These are phyloP conservation scores for Acanthisitta chloris DNA, from an alignment of 2,113 vertebrate species.

Conservation along the genomic window DNA sequence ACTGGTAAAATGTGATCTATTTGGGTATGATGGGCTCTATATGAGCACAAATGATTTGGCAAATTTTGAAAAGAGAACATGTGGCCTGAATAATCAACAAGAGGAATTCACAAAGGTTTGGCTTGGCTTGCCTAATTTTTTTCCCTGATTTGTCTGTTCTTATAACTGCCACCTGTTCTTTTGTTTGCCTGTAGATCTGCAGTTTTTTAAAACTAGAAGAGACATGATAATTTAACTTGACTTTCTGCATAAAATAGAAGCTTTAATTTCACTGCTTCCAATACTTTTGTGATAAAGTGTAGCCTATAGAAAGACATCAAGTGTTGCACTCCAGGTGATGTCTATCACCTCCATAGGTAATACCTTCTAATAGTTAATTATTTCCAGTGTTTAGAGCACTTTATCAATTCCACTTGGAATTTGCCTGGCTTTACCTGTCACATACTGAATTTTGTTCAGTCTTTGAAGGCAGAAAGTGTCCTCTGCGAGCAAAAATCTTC, in stretches of 20 bases:
- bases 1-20: slow-evolving; percentile 4
- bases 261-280: background rate
- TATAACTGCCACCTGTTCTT: slow-evolving; percentile 62
- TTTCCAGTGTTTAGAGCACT: background rate
- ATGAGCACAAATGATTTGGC: slow-evolving; percentile 32
- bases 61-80: slow-evolving; percentile 52
- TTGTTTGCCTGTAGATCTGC: slow-evolving; percentile 20
- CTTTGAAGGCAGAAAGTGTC: background rate
- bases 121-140: slow-evolving; percentile 28
- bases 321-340: background rate
- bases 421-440: background rate
- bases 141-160: slow-evolving; percentile 54
- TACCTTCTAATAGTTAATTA: background rate
- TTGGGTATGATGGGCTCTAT: background rate
- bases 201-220: background rate
- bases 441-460: background rate
- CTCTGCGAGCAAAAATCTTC: background rate
- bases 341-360: background rate
- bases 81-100: slow-evolving; percentile 60
- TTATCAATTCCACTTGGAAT: background rate
- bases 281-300: background rate
- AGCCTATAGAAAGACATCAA: background rate
- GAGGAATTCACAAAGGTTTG: slow-evolving; percentile 57
- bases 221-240: slow-evolving; percentile 15
- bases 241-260: background rate